Base-by-base conservation (phyloP, 2,797 vertebrate genomes). In the Mormyrus hasselquistii region DNA sequence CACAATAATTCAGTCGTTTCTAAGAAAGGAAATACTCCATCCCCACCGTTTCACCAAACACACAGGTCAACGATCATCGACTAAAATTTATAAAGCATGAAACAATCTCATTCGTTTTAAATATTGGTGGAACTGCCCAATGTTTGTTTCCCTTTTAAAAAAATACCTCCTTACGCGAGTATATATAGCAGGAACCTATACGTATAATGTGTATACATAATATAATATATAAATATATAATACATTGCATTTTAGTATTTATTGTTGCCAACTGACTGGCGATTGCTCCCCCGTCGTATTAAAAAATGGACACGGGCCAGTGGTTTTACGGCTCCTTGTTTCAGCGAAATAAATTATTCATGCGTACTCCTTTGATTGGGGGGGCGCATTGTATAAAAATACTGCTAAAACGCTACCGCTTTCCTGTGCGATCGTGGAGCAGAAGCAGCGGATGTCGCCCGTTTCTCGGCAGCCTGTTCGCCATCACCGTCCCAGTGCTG, bases 341-440 rank as follows among this genome's bases (percentile, higher is more conserved):
- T 87, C 53, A 57, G 85, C 34, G 29, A 57, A 52, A 87, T 59
- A 41, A 59, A 87, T 87, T 19, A 87, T 62, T 87, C 50, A n/a
- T 87, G 53, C 14, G 25, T 5, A 29, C 16, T 55, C 16, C 25
- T 55, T 57, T 34, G 14, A 25, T 38, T 7, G 84, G 50, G 7
- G 50, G 14, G 85, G 34, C 4, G 14, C 52, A n/a, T 34, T 87
- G 29, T 44, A 52, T 19, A 59, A 62, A 7, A 87, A 87, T 14
- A 59, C 25, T 59, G 14, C 53, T n/a, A 57, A 59, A 57, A 16
- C 16, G 12, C 10, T 52, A 34, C 6, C 9, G 10, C 22, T 25
- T 85, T 53, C 4, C 12, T 41, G 84, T 19, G 25, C 19, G 12
- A 38, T 57, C 12, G 7, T 19, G 25, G 22, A 86, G 29, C 22